Base-by-base conservation (phyloP, 2,797 vertebrate species). In the Percopsis omiscomaycus region DNA sequence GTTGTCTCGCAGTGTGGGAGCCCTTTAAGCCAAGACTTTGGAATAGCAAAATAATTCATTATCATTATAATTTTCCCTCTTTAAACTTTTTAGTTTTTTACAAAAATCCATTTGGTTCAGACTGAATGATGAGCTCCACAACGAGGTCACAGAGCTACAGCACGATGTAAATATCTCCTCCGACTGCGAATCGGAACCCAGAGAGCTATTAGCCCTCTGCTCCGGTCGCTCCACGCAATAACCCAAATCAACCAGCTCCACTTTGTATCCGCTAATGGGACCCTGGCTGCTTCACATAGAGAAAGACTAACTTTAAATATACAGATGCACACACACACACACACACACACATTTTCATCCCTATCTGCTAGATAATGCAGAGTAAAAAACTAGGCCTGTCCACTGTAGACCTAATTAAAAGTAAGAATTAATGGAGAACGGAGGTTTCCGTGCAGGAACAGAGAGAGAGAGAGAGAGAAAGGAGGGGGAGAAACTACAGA, bases 331-430 rank as follows among this genome's bases (percentile, higher is more conserved):
- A 42, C 29, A 12, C 71, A 42, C 62, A 37, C 50, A 58, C 42
- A 59, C 48, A 68, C 16, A 75, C 73, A 75, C 75, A 80, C 69
- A 69, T 29, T 51, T 76, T 64, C 15, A 61, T 75, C 79, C 66
- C 82, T 83, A 81, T 83, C 80, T 82, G 74, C 87, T 68, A 84
- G 88, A 91, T 90, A 88, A 89, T 87, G 79, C 84, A 76, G 79
- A 85, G 86, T 88, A 88, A 91, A 88, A 90, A 93, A 92, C 81
- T 92, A 91, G 90, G 89, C 88, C 89, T 92, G 90, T 92, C 89
- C 89, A 90, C 83, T 86, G 90, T 86, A 93, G 89, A 91, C 90
- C 91, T 92, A 91, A 92, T 93, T 93, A 93, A 93, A 92, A 91
- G 86, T 84, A 87, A 91, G 90, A 91, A 92, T 91, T 88, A 92